These are phyloP conservation scores for Drosophila macrospina DNA, from an alignment of 2,888 invertebrate species.

Conservation along the genomic window DNA sequence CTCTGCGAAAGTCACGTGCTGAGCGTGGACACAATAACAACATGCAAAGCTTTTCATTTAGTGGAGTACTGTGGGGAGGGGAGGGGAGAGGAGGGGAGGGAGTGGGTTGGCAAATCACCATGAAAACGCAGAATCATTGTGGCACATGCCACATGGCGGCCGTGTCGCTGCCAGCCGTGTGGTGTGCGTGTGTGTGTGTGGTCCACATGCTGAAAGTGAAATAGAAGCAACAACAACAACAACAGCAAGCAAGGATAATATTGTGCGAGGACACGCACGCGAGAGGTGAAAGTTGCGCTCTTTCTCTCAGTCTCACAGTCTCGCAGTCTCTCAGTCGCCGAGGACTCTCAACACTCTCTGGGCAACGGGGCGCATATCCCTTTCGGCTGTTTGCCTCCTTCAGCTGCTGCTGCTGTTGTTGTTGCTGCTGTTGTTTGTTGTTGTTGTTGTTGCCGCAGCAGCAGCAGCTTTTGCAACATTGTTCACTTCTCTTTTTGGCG, in stretches of 20 bases:
- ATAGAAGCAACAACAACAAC: slow-evolving; percentile 50
- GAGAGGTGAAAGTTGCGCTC: slow-evolving; percentile 67
- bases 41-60: slow-evolving; percentile 61
- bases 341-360: slow-evolving; percentile 17
- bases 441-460: slow-evolving; percentile 34
- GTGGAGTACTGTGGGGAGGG: no score
- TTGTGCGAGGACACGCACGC: slow-evolving; percentile 72
- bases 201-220: slow-evolving; percentile 67
- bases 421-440: slow-evolving; percentile 28
- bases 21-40: slow-evolving; percentile 63
- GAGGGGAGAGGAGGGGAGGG: no score
- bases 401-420: no score
- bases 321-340: no score
- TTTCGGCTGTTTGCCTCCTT: slow-evolving; percentile 37
- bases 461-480: slow-evolving; percentile 65
- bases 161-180: neutral
- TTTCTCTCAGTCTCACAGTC: no score
- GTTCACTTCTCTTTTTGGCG: slow-evolving; percentile 74
- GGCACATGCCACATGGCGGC: slow-evolving; percentile 56
- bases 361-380: slow-evolving; percentile 50
- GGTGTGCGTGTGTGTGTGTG: neutral
- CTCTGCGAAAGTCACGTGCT: slow-evolving; percentile 76
- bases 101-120: slow-evolving; percentile 53
- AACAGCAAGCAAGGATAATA: slow-evolving; percentile 54
- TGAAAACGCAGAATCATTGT: slow-evolving; percentile 79